These are phyloP conservation scores for Cryptus viduatorius DNA, from an alignment of 2,888 invertebrate genomes.

Conservation along the genomic window DNA sequence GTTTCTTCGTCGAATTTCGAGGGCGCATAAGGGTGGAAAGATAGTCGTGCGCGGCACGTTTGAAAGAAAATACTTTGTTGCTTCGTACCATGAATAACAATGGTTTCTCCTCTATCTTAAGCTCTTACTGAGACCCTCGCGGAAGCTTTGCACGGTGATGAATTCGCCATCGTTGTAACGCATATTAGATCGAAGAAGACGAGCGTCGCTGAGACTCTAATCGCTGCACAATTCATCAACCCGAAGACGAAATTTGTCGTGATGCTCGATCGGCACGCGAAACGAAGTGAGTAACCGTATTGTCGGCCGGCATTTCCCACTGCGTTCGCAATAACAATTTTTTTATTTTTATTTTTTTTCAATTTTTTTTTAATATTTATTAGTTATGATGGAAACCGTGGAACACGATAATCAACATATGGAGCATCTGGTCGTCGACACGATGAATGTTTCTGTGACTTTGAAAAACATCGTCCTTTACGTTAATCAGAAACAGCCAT, in stretches of 20 bases:
- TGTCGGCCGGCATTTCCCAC: too few relatives aligned
- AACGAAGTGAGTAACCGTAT: slow-evolving; percentile 85
- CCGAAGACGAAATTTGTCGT: slow-evolving; percentile 86
- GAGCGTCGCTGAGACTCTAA: slow-evolving; percentile 86
- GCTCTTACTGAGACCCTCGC: slow-evolving; percentile 86
- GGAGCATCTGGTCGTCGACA: slow-evolving; percentile 88
- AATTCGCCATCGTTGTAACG: slow-evolving; percentile 86
- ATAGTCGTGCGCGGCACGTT: background rate
- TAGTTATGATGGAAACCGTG: slow-evolving; percentile 89
- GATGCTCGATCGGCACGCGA: slow-evolving; percentile 86
- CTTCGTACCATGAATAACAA: slow-evolving; percentile 4
- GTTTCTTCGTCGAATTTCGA: background rate
- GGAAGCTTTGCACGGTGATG: slow-evolving; percentile 86
- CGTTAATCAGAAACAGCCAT: slow-evolving; percentile 86
- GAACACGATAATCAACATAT: slow-evolving; percentile 86
- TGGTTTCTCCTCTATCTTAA: slow-evolving; percentile 73
- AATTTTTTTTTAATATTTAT: too few relatives aligned
- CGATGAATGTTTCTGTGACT: slow-evolving; percentile 86
- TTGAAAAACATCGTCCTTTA: slow-evolving; percentile 87
- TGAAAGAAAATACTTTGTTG: background rate
- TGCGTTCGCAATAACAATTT: too few relatives aligned
- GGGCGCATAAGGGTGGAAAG: too few relatives aligned
- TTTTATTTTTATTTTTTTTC: too few relatives aligned
- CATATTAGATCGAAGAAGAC: slow-evolving; percentile 86
- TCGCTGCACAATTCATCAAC: slow-evolving; percentile 86